Evolutionary conservation across 92 coral and sea anemone genomes (phyloP), one percentile per base, ranked within the genome.

Genomic region (Zoanthus sansibaricus): DNA sequence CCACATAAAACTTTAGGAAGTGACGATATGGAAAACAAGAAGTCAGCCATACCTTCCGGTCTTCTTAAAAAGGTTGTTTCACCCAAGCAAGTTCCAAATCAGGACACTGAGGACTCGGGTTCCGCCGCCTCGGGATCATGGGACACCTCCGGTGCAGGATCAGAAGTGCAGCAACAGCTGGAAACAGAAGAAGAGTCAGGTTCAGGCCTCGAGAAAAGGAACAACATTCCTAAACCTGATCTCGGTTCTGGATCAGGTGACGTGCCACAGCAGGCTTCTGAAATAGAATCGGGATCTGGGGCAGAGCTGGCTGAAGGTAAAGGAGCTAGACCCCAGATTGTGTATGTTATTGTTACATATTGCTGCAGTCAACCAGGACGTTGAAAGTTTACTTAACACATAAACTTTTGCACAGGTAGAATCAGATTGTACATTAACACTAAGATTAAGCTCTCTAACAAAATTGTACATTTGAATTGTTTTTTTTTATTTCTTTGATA

Each of bases 301-400:
- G 97, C 86, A 42, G 94, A 95, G 61, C 90, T 97, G 46, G 99
- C 99, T 31, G 98, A 97, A 92, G 99, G 99, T 97, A 89, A 72
- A 46, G 7, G n/a, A 5, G 12, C 12, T 49, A 49, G 54, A 7
- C 42, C 42, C 1, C 42, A 33, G 42, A 33, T 33, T 3, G 42
- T 33, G 42, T 33, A 1, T 33, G 3, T 1, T 33, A 3, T 3
- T 33, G 42, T 3, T 33, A 33, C 42, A 33, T 33, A 33, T 33
- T 33, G 42, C 42, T 33, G 42, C 42, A 33, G 42, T 33, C 1
- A 33, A 33, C 42, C 42, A 33, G 2, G 42, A 1, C 1, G 42
- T 33, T 33, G 42, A 33, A 33, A 33, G 42, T 33, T 1, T 33
- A 3, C 42, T 33, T 3, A 3, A 33, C 42, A 33, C 3, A 33